These are phyloP conservation scores for Sciurus niger DNA, from an alignment of 2,113 vertebrate species.

Conservation along the genomic window DNA sequence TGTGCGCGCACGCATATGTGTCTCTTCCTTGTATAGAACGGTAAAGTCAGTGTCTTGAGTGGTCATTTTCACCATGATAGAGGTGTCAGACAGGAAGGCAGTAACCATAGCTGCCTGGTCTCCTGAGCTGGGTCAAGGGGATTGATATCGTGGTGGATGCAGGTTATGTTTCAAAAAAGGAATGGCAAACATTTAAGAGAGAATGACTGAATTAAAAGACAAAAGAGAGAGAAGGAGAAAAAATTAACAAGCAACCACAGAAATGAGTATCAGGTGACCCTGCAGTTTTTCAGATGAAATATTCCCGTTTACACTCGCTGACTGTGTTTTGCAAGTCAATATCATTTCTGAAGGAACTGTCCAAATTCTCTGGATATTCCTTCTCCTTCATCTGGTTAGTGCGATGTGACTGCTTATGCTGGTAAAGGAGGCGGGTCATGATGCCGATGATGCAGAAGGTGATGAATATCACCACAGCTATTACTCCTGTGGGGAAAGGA, in stretches of 20 bases:
- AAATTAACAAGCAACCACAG: not conserved
- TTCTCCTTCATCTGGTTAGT: constrained; percentile 92
- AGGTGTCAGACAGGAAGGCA: constrained; percentile 80
- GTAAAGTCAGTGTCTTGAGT: constrained; percentile 69
- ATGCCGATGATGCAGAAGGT: constrained; percentile 94
- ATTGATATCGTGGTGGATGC: not conserved
- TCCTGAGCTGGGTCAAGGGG: constrained; percentile 75
- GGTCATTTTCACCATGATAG: constrained; percentile 65
- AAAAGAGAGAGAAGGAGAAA: constrained; percentile 35
- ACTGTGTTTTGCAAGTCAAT: constrained; percentile 95
- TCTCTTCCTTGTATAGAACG: constrained; percentile 73
- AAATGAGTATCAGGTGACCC: constrained; percentile 74
- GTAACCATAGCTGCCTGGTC: constrained; percentile 70
- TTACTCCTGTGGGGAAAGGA: constrained; percentile 90
- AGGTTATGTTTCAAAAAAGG: constrained; percentile 70
- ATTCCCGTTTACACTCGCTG: constrained; percentile 96
- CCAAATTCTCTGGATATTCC: constrained; percentile 92
- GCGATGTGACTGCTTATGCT: constrained; percentile 93
- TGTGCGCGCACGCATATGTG: constrained; percentile 45
- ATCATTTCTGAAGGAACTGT: constrained; percentile 95
- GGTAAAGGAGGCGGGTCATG: constrained; percentile 95
- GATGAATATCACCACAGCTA: constrained; percentile 95
- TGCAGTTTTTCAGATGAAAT: constrained; percentile 94
- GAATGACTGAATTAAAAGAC: constrained; percentile 48
- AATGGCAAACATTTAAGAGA: constrained; percentile 66